A percentile compares a stretch with the other conserved stretches of the same genome.
Conservation (phyloP, 2,888 invertebrate species). For the Stictocephala bisonia region DNA sequence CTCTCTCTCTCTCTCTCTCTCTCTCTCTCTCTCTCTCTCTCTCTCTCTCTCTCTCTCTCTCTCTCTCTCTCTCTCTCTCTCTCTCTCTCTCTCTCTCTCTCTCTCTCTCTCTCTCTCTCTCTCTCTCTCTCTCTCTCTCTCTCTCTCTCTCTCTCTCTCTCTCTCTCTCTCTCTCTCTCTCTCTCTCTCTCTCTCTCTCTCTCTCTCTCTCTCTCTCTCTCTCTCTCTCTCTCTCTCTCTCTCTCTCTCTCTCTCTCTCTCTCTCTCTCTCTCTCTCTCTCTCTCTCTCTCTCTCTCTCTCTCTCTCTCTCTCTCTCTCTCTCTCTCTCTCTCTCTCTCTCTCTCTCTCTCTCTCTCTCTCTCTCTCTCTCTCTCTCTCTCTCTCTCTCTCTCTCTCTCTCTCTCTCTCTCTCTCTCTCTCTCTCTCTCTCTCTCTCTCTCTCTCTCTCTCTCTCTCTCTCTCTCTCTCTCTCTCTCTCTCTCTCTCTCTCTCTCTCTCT, state of each 20-base stretch:
- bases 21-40: constrained; percentile 6
- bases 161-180: background rate
- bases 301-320: constrained; percentile 8
- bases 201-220: constrained; percentile 26
- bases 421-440: constrained; percentile 10
- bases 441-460: background rate
- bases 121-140: constrained; percentile 23
- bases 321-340: constrained; percentile 10
- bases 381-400: constrained; percentile 40
- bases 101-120: background rate
- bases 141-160: constrained; percentile 5
- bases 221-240: constrained; percentile 16
- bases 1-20: background rate
- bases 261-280: background rate
- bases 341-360: background rate
- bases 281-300: constrained; percentile 24
- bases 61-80: constrained; percentile 6
- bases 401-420: constrained; percentile 23
- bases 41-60: constrained; percentile 9
- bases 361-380: constrained; percentile 23
- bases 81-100: background rate
- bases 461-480: constrained; percentile 26
- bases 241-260: constrained; percentile 1
- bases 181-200: background rate
- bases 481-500: constrained; percentile 25